phyloP scores from a whole-genome alignment of 2,113 vertebrate species.

The Passer montanus region DNA sequence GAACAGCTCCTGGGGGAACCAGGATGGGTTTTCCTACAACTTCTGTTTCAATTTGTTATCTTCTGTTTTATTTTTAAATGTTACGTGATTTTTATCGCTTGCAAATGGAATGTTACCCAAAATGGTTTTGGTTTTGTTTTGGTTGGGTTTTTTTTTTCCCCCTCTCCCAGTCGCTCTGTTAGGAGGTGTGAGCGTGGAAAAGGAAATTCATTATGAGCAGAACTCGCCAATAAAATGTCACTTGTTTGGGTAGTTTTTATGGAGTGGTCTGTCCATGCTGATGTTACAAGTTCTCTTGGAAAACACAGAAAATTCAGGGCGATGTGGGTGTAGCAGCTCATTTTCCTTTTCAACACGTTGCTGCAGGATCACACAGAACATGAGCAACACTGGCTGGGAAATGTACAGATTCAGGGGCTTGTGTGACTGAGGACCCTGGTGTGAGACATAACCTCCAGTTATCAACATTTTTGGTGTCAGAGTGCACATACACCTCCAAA shows the following conservation, averaged over 20 bases:
- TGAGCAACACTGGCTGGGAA: background rate
- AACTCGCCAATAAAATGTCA: conserved; percentile 53
- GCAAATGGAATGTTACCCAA: conserved; percentile 2
- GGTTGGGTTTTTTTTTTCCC: background rate
- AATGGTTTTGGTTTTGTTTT: background rate
- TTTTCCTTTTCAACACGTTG: background rate
- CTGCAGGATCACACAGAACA: background rate
- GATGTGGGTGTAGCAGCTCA: background rate
- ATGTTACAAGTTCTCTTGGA: background rate
- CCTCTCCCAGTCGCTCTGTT: background rate
- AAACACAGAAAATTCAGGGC: background rate
- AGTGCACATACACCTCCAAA: no score
- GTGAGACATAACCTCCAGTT: background rate
- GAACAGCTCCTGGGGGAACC: background rate
- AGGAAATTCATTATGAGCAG: conserved; percentile 3
- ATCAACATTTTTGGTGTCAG: background rate
- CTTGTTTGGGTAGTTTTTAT: conserved; percentile 27
- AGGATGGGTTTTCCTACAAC: background rate
- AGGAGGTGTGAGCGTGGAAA: background rate
- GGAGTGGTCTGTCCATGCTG: background rate
- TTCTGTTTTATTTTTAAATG: conserved; percentile 8
- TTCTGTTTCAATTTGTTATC: background rate
- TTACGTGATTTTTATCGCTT: conserved; percentile 13
- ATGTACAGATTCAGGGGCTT: background rate
- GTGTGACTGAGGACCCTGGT: background rate